Percentiles rank a stretch among this genome's conserved stretches.
Conservation (phyloP, 2,888 invertebrate species). For the Lithophane socia region DNA sequence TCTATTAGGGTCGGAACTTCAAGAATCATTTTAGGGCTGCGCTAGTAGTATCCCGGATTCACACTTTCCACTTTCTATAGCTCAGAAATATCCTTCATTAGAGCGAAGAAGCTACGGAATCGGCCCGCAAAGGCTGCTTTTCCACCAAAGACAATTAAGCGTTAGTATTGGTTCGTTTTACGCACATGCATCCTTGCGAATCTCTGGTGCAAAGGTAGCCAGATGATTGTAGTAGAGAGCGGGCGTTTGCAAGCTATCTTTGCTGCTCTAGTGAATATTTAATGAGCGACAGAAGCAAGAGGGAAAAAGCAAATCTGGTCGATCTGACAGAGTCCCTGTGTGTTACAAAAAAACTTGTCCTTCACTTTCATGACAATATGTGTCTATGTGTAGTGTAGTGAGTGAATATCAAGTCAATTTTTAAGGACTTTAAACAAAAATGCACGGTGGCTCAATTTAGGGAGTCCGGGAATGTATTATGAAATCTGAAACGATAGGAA, state of each 20-base stretch:
- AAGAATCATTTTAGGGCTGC: background rate
- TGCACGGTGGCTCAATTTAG: too few relatives aligned
- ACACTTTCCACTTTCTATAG: background rate
- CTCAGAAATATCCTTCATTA: conserved; percentile 11
- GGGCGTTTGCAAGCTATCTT: background rate
- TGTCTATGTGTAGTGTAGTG: background rate
- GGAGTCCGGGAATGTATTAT: background rate
- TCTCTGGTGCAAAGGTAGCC: too few relatives aligned
- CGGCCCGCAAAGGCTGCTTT: background rate
- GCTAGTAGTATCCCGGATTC: background rate
- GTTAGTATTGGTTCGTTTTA: background rate
- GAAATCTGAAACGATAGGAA: background rate
- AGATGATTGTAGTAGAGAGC: background rate
- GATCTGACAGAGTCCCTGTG: background rate
- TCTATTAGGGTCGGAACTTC: background rate
- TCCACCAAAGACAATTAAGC: background rate
- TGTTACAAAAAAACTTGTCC: background rate
- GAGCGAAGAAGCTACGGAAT: background rate
- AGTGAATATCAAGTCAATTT: background rate
- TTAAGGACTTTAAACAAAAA: background rate
- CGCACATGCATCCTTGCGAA: background rate
- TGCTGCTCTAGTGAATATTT: background rate
- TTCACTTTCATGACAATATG: background rate
- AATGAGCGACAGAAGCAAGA: background rate
- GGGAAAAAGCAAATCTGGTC: background rate